phyloP scores from a whole-genome alignment of 2,888 invertebrate genomes.

The Nipponacmea schrenckii region DNA sequence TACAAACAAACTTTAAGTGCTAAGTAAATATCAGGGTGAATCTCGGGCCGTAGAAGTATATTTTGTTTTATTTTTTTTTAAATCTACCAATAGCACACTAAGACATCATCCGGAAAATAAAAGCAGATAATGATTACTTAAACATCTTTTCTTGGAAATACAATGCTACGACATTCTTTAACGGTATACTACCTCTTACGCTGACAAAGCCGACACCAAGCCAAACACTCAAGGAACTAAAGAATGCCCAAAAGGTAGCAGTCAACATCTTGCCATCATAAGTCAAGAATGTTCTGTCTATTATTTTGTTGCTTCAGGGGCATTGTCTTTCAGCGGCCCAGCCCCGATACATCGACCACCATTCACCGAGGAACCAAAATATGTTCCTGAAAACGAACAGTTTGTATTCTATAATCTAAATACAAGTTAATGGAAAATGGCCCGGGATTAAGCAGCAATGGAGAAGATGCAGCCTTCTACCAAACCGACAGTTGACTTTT shows the following conservation, averaged over 20 bases:
- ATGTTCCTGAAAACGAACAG: background rate
- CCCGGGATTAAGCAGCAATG: too few species aligned
- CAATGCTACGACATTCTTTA: too few species aligned
- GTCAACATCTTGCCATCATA: slow-evolving; percentile 48
- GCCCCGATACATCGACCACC: slow-evolving; percentile 50
- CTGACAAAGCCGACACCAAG: slow-evolving; percentile 2
- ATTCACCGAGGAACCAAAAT: slow-evolving; percentile 27
- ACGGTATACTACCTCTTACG: too few species aligned
- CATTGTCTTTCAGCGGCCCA: slow-evolving; percentile 42
- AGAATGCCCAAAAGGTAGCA: slow-evolving; percentile 35
- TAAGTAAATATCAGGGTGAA: too few species aligned
- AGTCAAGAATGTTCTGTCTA: slow-evolving; percentile 51
- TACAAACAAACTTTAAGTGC: too few species aligned
- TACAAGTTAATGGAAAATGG: background rate
- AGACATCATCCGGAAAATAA: too few species aligned
- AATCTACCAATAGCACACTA: too few species aligned
- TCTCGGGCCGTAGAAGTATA: too few species aligned
- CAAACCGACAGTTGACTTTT: background rate
- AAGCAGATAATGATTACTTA: too few species aligned
- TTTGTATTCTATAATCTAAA: background rate
- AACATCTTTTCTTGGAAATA: too few species aligned
- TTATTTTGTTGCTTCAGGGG: slow-evolving; percentile 47
- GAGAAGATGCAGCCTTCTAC: slow-evolving; percentile 25
- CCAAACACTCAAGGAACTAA: background rate
- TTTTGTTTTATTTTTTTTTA: too few species aligned